Percentiles rank a stretch among this genome's conserved stretches.
phyloP scores from a whole-genome alignment of 2,113 vertebrate genomes.

The Podarcis raffonei region DNA sequence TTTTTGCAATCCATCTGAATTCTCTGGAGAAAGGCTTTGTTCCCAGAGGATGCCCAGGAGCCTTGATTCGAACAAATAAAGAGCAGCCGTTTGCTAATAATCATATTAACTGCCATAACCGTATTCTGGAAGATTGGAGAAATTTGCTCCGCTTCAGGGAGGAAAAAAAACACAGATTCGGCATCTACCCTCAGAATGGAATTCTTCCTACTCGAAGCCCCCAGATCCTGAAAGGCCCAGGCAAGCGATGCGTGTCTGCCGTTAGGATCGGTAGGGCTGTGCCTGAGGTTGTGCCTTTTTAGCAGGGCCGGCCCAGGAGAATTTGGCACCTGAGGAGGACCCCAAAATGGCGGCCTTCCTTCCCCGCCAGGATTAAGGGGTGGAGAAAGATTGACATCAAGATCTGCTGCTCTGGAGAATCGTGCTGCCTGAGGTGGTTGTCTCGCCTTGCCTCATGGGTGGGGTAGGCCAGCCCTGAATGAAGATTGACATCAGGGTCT shows the following conservation, averaged over 20 bases:
- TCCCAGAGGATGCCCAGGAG: slow-evolving; percentile 45
- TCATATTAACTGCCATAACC: slow-evolving; percentile 50
- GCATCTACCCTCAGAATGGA: rapidly evolving
- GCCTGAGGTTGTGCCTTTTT: neutral
- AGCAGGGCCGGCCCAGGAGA: neutral
- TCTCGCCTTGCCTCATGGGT: too few relatives aligned
- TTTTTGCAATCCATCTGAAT: slow-evolving; percentile 54
- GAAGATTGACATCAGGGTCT: too few relatives aligned
- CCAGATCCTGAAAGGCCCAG: rapidly evolving
- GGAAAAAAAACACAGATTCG: neutral
- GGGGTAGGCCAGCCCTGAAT: too few relatives aligned
- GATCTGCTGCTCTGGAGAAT: too few relatives aligned
- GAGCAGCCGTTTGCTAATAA: slow-evolving; percentile 67
- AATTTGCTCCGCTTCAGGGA: slow-evolving; percentile 22
- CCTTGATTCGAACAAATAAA: slow-evolving; percentile 54
- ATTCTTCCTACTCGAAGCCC: rapidly evolving
- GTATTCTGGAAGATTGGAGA: slow-evolving; percentile 13
- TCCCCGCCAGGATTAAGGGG: too few relatives aligned
- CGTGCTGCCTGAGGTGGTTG: too few relatives aligned
- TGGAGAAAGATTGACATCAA: too few relatives aligned
- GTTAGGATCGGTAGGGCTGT: neutral
- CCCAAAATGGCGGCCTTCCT: too few relatives aligned
- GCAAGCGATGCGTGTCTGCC: rapidly evolving
- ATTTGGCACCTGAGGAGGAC: too few relatives aligned
- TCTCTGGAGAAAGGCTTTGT: slow-evolving; percentile 56